These are phyloP conservation scores for Zosterops pallidus DNA, from an alignment of 2,113 vertebrate species.

Conservation along the genomic window DNA sequence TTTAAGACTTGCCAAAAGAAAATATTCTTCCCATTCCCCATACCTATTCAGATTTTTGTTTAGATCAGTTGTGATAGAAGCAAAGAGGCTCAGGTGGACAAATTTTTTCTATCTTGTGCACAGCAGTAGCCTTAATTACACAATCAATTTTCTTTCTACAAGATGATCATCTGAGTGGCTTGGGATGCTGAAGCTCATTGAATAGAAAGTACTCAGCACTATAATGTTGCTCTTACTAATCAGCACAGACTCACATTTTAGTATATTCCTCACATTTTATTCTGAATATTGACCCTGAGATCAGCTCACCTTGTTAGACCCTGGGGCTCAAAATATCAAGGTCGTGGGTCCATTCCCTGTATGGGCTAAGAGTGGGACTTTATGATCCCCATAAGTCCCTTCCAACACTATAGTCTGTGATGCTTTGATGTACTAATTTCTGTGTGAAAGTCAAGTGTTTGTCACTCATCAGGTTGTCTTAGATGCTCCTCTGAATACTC, in stretches of 20 bases:
- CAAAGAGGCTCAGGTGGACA: background rate
- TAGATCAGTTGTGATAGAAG: background rate
- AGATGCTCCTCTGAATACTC: background rate
- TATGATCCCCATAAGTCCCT: background rate
- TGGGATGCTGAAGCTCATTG: background rate
- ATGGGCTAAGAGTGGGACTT: background rate
- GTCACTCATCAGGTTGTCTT: background rate
- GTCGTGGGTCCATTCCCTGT: rapidly evolving
- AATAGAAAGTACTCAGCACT: background rate
- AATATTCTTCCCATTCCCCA: background rate
- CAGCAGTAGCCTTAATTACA: background rate
- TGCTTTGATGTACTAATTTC: background rate
- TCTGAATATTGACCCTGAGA: background rate
- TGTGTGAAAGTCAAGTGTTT: background rate
- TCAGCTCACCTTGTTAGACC: background rate
- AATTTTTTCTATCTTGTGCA: background rate
- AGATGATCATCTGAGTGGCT: background rate
- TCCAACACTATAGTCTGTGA: background rate
- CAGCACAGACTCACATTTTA: background rate
- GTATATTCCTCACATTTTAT: background rate
- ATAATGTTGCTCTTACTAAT: background rate
- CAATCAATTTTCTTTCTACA: background rate
- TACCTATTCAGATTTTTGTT: background rate
- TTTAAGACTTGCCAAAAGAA: background rate
- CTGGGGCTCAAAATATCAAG: background rate